These are phyloP conservation scores for Podocnemis expansa DNA, from an alignment of 2,113 vertebrate species.

Conservation along the genomic window DNA sequence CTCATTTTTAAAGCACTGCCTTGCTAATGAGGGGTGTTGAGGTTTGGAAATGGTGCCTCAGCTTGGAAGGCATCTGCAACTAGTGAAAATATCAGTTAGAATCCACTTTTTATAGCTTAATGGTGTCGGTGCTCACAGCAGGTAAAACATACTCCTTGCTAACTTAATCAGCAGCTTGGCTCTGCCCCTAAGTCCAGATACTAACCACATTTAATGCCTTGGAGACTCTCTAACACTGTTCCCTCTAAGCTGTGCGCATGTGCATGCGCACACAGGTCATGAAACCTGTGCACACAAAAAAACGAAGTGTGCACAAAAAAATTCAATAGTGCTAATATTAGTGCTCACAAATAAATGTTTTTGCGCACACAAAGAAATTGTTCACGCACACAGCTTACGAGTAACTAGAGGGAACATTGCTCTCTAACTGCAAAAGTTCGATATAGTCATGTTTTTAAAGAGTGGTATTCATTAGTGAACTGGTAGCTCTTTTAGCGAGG, in stretches of 20 bases:
- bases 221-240: too few relatives aligned
- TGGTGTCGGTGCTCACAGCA: rapidly evolving
- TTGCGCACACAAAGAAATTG: too few relatives aligned
- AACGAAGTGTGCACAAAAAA: too few relatives aligned
- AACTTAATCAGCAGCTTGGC: not conserved
- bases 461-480: not conserved
- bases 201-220: not conserved
- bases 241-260: too few relatives aligned
- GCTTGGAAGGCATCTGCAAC: rapidly evolving
- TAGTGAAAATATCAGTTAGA: not conserved
- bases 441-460: not conserved
- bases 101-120: not conserved
- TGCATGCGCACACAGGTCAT: too few relatives aligned
- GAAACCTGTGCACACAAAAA: too few relatives aligned
- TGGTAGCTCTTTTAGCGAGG: not conserved
- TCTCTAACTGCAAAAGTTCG: not conserved
- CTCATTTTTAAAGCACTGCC: not conserved
- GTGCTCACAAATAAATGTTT: too few relatives aligned
- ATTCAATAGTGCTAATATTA: too few relatives aligned
- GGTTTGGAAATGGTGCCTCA: not conserved
- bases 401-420: too few relatives aligned
- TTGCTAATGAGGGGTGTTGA: not conserved
- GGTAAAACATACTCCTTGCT: not conserved
- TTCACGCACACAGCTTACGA: too few relatives aligned
- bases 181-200: not conserved